A percentile compares a stretch with the other conserved stretches of the same genome.
Conservation (phyloP, 2,113 vertebrate genomes). For the Myrmecophaga tridactyla region DNA sequence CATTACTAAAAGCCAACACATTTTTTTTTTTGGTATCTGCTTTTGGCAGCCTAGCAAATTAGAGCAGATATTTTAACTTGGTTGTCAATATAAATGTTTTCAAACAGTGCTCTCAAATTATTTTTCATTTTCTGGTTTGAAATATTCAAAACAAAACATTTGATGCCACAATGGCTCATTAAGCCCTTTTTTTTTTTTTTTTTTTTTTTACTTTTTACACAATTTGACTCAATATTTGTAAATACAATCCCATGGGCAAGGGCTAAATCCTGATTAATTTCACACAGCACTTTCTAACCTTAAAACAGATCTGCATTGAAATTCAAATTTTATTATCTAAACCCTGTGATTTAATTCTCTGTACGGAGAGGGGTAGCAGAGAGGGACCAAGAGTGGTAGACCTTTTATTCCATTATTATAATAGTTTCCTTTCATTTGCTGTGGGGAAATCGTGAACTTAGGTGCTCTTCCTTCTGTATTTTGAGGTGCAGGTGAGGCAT, state of each 20-base stretch:
- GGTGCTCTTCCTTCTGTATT: not conserved
- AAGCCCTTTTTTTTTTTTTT: not conserved
- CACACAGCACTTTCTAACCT: not conserved
- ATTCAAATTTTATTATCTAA: not conserved
- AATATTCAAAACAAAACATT: not conserved
- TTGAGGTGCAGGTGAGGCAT: not conserved
- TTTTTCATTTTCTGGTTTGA: constrained; percentile 1
- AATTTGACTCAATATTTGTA: not conserved
- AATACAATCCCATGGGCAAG: not conserved
- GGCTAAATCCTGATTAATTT: too few species aligned
- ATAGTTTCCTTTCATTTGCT: not conserved
- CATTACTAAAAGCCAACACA: too few species aligned
- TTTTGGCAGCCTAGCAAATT: too few species aligned
- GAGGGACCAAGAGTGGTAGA: not conserved
- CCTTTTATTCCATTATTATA: not conserved
- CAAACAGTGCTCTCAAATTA: not conserved
- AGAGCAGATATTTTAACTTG: not conserved
- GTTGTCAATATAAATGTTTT: not conserved
- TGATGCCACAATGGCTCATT: not conserved
- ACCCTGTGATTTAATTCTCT: not conserved
- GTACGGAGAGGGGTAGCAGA: not conserved
- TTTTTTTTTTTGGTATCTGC: too few species aligned
- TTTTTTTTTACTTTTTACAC: too few species aligned
- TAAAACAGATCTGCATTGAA: not conserved
- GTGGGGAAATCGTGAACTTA: not conserved